Conservation (phyloP, 1,140 invertebrate species). For the Scaptomyza montana region DNA sequence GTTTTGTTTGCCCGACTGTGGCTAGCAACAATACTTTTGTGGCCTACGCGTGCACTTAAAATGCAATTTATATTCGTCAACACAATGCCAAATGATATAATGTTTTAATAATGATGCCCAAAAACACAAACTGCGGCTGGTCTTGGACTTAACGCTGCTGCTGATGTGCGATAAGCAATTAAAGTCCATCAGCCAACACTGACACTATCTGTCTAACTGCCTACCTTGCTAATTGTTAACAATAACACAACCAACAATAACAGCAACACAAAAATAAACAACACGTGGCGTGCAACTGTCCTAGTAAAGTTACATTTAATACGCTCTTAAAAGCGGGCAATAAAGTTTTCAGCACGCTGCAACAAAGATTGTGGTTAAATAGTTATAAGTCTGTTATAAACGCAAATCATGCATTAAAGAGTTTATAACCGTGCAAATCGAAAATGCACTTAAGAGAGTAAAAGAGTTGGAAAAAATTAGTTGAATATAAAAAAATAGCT, state of each 20-base stretch:
- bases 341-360: not conserved
- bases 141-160: conserved; percentile 22
- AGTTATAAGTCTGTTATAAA: not conserved
- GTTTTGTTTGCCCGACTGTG: conserved; percentile 71
- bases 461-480: too few relatives aligned
- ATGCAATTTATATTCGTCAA: conserved; percentile 68
- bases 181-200: conserved; percentile 54
- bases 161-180: conserved; percentile 48
- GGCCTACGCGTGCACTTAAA: conserved; percentile 69
- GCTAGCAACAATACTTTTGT: conserved; percentile 28
- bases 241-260: conserved; percentile 27
- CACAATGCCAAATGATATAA: conserved; percentile 66
- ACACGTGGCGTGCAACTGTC: conserved; percentile 58
- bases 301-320: conserved; percentile 62
- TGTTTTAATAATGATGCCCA: conserved; percentile 72
- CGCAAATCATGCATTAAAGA: not conserved
- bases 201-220: conserved; percentile 34
- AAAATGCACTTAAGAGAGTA: too few relatives aligned
- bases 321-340: conserved; percentile 40
- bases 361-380: conserved; percentile 1
- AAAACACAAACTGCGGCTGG: not conserved
- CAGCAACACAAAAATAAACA: conserved; percentile 2
- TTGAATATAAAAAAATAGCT: too few relatives aligned
- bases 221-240: conserved; percentile 58
- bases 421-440: too few relatives aligned